These are phyloP conservation scores for Oxytorus armatus DNA, from an alignment of 2,888 invertebrate species.

Conservation along the genomic window DNA sequence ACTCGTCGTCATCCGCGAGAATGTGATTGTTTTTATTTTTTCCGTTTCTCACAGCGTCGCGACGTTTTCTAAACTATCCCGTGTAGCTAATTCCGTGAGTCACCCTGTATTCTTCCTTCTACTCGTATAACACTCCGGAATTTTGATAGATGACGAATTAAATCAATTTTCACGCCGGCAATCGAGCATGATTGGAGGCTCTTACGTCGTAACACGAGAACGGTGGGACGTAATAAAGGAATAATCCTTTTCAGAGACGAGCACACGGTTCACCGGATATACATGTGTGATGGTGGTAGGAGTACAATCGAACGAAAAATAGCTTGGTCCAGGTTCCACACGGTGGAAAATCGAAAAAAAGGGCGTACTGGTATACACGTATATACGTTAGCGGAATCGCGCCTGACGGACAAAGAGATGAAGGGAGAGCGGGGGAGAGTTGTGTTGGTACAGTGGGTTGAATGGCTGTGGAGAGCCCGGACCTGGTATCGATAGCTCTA, in stretches of 20 bases:
- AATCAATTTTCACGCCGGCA: neutral
- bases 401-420: constrained; percentile 19
- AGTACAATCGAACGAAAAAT: constrained; percentile 25
- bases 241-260: constrained; percentile 1
- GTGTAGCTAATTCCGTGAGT: no score
- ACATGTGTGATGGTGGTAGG: neutral
- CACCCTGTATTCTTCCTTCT: no score
- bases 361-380: neutral
- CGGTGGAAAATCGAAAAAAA: constrained; percentile 58
- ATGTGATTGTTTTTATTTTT: no score
- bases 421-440: neutral
- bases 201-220: neutral
- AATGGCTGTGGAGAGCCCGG: neutral
- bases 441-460: constrained; percentile 1
- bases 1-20: no score
- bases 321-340: constrained; percentile 35
- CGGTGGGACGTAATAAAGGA: constrained; percentile 9
- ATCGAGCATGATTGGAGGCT: neutral
- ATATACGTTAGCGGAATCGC: neutral
- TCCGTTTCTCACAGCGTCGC: no score
- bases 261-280: constrained; percentile 2
- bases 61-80: no score
- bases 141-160: neutral
- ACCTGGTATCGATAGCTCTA: constrained; percentile 45
- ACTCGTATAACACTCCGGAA: neutral